Conservation (phyloP, 2,797 vertebrate genomes). For the Eleutherodactylus coqui region DNA sequence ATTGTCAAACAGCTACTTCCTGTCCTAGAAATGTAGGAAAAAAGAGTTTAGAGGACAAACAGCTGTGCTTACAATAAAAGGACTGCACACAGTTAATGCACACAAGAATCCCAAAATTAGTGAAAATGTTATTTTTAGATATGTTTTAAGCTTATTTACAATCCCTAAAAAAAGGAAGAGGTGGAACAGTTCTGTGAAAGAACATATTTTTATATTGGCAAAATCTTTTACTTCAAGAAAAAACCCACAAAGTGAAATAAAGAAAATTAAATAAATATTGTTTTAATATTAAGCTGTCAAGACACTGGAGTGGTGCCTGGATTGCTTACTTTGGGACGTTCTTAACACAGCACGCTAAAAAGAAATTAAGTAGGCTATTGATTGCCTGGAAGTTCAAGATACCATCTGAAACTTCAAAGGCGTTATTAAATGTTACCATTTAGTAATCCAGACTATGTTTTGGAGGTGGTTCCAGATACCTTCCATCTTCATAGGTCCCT, state of each 20-base stretch:
- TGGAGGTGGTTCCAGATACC: constrained; percentile 62
- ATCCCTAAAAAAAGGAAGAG: background rate
- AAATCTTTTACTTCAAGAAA: constrained; percentile 29
- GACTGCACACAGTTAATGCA: background rate
- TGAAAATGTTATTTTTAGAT: background rate
- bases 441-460: constrained; percentile 58
- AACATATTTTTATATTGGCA: constrained; percentile 40
- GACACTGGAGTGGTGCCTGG: constrained; percentile 58
- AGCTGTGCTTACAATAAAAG: background rate
- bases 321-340: constrained; percentile 58
- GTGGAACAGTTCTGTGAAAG: background rate
- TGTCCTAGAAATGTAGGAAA: background rate
- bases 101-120: background rate
- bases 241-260: constrained; percentile 29
- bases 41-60: background rate
- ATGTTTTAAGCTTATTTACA: background rate
- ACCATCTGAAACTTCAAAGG: constrained; percentile 61
- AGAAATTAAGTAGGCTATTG: constrained; percentile 60
- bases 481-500: constrained; percentile 52
- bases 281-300: constrained; percentile 62
- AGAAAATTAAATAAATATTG: constrained; percentile 55
- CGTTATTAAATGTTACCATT: constrained; percentile 56
- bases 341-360: constrained; percentile 56
- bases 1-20: too few species aligned
- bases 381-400: constrained; percentile 61